Conservation (phyloP, 2,113 vertebrate species). For the Sphyrna mokarran region DNA sequence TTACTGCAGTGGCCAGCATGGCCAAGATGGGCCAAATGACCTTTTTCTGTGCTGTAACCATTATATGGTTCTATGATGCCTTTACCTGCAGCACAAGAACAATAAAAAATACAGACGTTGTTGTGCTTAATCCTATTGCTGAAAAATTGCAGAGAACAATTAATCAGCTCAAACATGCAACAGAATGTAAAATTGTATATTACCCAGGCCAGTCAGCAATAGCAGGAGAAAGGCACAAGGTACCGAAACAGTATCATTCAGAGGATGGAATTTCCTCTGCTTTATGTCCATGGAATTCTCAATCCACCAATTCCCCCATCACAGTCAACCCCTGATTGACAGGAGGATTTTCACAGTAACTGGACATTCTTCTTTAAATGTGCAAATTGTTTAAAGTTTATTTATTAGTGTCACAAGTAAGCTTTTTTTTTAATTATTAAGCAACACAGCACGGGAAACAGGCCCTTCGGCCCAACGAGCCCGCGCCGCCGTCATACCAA, state of each 20-base stretch:
- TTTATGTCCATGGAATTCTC: background rate
- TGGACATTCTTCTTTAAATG: background rate
- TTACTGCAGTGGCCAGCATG: too few relatives aligned
- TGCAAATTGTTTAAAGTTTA: background rate
- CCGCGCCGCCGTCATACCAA: too few relatives aligned
- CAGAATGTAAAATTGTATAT: background rate
- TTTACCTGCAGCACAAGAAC: background rate
- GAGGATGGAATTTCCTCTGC: background rate
- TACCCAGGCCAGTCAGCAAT: background rate
- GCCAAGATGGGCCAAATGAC: too few relatives aligned
- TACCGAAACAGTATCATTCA: background rate
- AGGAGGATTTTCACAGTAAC: too few relatives aligned
- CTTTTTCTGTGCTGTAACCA: too few relatives aligned
- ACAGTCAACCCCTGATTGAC: background rate
- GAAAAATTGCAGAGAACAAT: background rate
- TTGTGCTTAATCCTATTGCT: background rate
- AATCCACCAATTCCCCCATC: background rate
- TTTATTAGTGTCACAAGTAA: too few relatives aligned
- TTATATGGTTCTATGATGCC: background rate
- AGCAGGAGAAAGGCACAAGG: background rate
- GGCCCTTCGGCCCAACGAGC: too few relatives aligned
- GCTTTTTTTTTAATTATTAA: too few relatives aligned
- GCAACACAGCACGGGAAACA: too few relatives aligned
- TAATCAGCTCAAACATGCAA: background rate
- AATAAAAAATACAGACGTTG: background rate